phyloP scores from a whole-genome alignment of 1,140 invertebrate genomes.

The Drosophila bocki region DNA sequence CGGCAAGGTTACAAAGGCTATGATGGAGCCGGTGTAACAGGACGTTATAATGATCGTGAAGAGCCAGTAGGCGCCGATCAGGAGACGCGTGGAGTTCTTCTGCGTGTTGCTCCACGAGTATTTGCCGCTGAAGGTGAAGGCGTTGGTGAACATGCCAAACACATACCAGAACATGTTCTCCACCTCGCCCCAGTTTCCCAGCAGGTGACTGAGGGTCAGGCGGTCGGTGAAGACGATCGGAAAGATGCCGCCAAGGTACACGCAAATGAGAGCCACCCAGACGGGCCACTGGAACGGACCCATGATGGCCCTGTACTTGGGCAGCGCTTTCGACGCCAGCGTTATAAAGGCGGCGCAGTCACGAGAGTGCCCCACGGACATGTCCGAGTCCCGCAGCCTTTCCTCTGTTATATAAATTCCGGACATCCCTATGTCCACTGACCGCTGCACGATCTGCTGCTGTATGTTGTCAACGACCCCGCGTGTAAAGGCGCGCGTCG shows the following conservation, averaged over 20 bases:
- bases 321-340: conserved; percentile 90
- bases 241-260: conserved; percentile 90
- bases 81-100: conserved; percentile 88
- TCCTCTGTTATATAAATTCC: conserved; percentile 89
- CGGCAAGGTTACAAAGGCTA: conserved; percentile 91
- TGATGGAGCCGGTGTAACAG: conserved; percentile 92
- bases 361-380: conserved; percentile 87
- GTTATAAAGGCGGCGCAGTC: conserved; percentile 92
- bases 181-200: conserved; percentile 89
- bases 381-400: conserved; percentile 86
- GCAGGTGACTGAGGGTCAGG: conserved; percentile 87
- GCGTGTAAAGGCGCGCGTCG: conserved; percentile 48
- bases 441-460: conserved; percentile 30
- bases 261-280: conserved; percentile 89
- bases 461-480: conserved; percentile 87
- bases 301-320: conserved; percentile 92
- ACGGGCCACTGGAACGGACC: conserved; percentile 92
- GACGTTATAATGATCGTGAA: conserved; percentile 93
- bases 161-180: conserved; percentile 93
- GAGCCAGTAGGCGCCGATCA: conserved; percentile 91
- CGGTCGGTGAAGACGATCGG: conserved; percentile 90
- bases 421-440: conserved; percentile 88
- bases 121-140: conserved; percentile 89
- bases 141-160: conserved; percentile 92
- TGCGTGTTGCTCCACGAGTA: conserved; percentile 89